Percentiles rank a stretch among this genome's conserved stretches.
Conservation (phyloP, 2,888 invertebrate species). For the Maniola hyperantus region DNA sequence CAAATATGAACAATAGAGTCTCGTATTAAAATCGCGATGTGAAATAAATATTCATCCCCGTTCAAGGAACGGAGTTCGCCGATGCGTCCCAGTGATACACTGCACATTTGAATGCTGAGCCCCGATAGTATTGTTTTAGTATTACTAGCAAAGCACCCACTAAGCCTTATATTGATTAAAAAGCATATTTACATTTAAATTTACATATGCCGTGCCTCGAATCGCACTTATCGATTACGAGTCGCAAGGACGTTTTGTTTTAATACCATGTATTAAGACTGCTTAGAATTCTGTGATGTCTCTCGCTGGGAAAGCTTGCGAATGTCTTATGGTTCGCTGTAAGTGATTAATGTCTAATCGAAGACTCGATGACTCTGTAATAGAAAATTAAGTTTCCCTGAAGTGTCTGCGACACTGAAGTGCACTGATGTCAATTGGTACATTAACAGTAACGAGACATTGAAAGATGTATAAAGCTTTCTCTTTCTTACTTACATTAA, state of each 20-base stretch:
- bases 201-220: constrained; percentile 77
- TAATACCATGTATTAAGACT: constrained; percentile 39
- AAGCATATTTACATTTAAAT: constrained; percentile 73
- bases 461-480: constrained; percentile 1
- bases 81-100: constrained; percentile 68
- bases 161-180: constrained; percentile 74
- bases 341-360: constrained; percentile 41
- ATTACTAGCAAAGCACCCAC: constrained; percentile 51
- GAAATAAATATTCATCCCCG: constrained; percentile 77
- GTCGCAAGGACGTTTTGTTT: constrained; percentile 47
- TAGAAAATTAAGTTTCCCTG: constrained; percentile 31
- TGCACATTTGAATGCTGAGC: constrained; percentile 66
- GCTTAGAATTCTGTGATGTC: constrained; percentile 35
- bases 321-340: constrained; percentile 37
- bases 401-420: constrained; percentile 14
- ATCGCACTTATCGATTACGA: constrained; percentile 73
- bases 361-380: constrained; percentile 36
- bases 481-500: constrained; percentile 12
- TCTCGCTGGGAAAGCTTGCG: constrained; percentile 29
- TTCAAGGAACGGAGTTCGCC: constrained; percentile 56
- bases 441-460: constrained; percentile 16
- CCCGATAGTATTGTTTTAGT: constrained; percentile 74
- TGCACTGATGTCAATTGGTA: constrained; percentile 13
- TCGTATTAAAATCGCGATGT: constrained; percentile 57
- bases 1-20: constrained; percentile 68